These are phyloP conservation scores for Oscheius sp. DNA, from an alignment of 2,888 invertebrate species.

Conservation along the genomic window DNA sequence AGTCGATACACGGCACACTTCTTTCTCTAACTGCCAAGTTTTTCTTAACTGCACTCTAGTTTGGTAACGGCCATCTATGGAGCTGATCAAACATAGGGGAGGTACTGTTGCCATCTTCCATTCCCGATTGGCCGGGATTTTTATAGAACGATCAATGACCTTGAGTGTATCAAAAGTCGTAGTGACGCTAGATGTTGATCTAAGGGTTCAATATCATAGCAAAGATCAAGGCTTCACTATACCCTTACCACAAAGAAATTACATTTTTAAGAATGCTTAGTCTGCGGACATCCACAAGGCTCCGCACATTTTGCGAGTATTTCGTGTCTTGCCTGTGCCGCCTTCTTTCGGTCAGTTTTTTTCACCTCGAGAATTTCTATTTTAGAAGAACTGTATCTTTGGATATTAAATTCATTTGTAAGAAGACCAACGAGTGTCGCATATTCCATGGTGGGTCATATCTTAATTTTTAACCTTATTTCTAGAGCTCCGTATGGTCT, in stretches of 20 bases:
- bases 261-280: conserved; percentile 46
- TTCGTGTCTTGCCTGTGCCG: conserved; percentile 61
- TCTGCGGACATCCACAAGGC: conserved; percentile 51
- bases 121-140: not conserved
- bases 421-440: conserved; percentile 42
- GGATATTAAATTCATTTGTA: conserved; percentile 54
- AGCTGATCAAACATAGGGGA: conserved; percentile 24
- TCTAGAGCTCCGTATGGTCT: conserved; percentile 58
- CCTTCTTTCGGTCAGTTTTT: conserved; percentile 51
- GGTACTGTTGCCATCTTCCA: conserved; percentile 13
- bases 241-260: no score
- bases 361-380: not conserved
- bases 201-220: no score
- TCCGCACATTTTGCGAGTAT: conserved; percentile 56
- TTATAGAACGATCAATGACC: no score
- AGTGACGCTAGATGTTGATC: no score
- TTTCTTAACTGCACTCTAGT: conserved; percentile 24
- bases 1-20: not conserved
- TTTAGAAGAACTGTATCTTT: conserved; percentile 42
- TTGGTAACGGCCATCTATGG: conserved; percentile 19
- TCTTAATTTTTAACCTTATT: not conserved
- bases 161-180: no score
- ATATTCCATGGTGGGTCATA: conserved; percentile 48
- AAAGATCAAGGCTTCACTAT: no score
- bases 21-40: not conserved